A percentile compares a stretch with the other conserved stretches of the same genome.
phyloP scores from a whole-genome alignment of 2,888 invertebrate species.

The Priocnemis perturbator region DNA sequence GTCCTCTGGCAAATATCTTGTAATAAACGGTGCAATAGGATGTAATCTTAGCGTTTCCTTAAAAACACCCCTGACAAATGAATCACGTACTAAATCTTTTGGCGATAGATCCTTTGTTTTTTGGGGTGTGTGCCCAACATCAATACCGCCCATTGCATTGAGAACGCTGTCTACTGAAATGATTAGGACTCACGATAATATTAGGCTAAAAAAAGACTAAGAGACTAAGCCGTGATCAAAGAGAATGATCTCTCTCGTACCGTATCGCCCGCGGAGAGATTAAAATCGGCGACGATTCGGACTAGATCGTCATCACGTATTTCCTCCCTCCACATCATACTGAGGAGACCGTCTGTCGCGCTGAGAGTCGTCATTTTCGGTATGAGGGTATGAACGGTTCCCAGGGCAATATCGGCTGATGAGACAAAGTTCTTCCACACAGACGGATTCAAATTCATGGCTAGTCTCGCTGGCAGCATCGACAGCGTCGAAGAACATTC shows the following conservation, averaged over 20 bases:
- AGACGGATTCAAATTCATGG: conserved; percentile 80
- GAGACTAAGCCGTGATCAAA: background rate
- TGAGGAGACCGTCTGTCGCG: conserved; percentile 79
- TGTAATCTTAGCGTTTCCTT: conserved; percentile 90
- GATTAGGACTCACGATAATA: conserved; percentile 1
- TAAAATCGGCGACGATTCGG: conserved; percentile 88
- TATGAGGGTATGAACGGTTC: conserved; percentile 79
- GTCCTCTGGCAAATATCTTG: conserved; percentile 85
- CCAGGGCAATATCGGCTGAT: conserved; percentile 81
- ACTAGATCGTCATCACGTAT: conserved; percentile 80
- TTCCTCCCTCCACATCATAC: conserved; percentile 79
- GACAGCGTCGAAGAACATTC: conserved; percentile 83
- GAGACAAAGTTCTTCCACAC: conserved; percentile 85
- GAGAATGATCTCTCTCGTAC: conserved; percentile 74
- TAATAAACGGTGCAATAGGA: conserved; percentile 93
- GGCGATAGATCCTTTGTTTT: conserved; percentile 45
- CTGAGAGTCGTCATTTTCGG: conserved; percentile 70
- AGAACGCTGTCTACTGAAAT: conserved; percentile 84
- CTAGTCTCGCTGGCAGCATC: conserved; percentile 82
- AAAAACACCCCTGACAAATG: conserved; percentile 81
- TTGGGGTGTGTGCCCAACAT: conserved; percentile 80
- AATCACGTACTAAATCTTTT: conserved; percentile 60
- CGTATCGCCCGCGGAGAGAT: conserved; percentile 93
- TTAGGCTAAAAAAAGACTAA: background rate
- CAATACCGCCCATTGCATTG: conserved; percentile 88